These are phyloP conservation scores for Scrobipalpa atriplicella DNA, from an alignment of 2,888 invertebrate genomes.

Conservation along the genomic window DNA sequence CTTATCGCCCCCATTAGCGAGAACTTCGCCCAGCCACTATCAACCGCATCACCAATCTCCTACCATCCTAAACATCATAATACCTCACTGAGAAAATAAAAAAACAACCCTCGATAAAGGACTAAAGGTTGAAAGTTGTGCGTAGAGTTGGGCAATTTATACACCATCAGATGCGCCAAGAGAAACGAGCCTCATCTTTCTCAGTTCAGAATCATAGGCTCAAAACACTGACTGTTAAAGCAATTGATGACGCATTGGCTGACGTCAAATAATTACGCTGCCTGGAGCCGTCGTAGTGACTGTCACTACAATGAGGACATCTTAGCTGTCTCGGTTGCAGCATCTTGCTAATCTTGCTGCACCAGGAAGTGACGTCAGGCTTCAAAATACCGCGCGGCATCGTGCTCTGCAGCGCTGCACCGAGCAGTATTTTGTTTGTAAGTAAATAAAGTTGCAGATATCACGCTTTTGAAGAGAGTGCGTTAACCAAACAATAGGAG, in stretches of 20 bases:
- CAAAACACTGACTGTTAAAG: constrained; percentile 47
- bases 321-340: no score
- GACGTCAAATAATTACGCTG: background rate
- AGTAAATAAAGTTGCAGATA: no score
- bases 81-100: constrained; percentile 41
- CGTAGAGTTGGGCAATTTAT: constrained; percentile 35
- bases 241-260: background rate
- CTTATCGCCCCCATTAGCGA: constrained; percentile 78
- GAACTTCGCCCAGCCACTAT: constrained; percentile 74
- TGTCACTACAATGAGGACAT: no score
- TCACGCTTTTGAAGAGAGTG: no score
- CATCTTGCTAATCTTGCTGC: no score
- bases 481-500: no score
- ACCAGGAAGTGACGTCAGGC: no score
- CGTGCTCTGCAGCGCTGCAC: no score
- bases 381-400: no score
- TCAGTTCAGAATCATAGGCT: constrained; percentile 52
- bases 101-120: background rate
- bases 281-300: no score
- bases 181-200: constrained; percentile 55
- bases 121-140: constrained; percentile 37
- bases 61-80: constrained; percentile 53
- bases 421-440: no score
- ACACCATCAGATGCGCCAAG: constrained; percentile 32
- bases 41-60: constrained; percentile 61